These are phyloP conservation scores for Pseudorectes ferrugineus DNA, from an alignment of 2,113 vertebrate genomes.

Conservation along the genomic window DNA sequence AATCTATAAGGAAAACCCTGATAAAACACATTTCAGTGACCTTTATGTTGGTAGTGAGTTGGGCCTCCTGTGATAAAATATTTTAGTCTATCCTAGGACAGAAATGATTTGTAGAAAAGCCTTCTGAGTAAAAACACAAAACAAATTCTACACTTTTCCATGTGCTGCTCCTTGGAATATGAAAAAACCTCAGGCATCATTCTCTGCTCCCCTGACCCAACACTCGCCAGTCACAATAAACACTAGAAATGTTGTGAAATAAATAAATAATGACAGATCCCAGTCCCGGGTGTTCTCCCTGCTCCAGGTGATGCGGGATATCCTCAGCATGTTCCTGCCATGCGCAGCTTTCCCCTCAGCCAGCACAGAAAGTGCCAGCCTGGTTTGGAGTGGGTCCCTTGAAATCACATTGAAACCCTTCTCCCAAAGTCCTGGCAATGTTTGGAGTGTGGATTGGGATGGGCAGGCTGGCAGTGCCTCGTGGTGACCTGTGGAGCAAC, in stretches of 20 bases:
- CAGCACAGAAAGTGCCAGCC: not conserved
- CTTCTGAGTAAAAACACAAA: not conserved
- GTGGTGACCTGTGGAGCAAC: not conserved
- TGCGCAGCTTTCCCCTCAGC: not conserved
- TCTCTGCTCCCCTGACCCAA: not conserved
- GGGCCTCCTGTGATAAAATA: not conserved
- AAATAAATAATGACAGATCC: not conserved
- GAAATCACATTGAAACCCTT: not conserved
- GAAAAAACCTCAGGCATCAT: not conserved
- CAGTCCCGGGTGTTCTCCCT: no score
- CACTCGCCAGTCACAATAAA: not conserved
- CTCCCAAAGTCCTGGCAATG: not conserved
- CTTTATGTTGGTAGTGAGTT: not conserved
- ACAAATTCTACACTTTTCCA: not conserved
- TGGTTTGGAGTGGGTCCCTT: not conserved
- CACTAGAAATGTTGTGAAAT: not conserved
- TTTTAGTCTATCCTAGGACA: not conserved
- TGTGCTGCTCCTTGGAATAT: not conserved
- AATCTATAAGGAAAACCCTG: not conserved
- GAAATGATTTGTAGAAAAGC: not conserved
- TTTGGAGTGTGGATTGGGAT: not conserved
- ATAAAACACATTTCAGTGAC: not conserved
- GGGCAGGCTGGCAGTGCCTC: not conserved
- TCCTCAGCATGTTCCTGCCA: rapidly evolving
- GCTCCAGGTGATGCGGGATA: rapidly evolving